Base-by-base conservation (phyloP, 2,888 invertebrate genomes). In the Biston betularia region DNA sequence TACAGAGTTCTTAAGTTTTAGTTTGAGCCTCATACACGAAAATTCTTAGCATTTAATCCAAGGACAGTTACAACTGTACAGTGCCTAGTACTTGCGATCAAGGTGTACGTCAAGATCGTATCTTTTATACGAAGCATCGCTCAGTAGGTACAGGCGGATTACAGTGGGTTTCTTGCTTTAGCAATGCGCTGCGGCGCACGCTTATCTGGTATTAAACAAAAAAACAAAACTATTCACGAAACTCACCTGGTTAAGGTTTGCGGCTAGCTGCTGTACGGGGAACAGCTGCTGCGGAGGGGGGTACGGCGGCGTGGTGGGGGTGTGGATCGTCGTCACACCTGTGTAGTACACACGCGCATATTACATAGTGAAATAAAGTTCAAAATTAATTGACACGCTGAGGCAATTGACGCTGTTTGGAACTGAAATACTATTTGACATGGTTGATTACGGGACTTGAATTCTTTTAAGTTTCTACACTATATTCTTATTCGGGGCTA, bases 261-360 rank as follows among this genome's bases (percentile, higher is more conserved):
- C 85, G 77, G 95, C 84, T 81, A 95, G 83, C 74, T 94, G 94
- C 76, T 94, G 93, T 74, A 90, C 88, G 71, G 93, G 92, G 84
- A 90, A 92, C 74, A 90, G 73, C 73, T 92, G 89, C 82, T 93
- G 87, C 72, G 91, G 91, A 71, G 88, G 90, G 70, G 91, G 93
- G 82, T 92, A 93, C 63, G 89, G 92, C 62, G 90, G 92, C 70
- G 88, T 88, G 69, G 88, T 82, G 70, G 88, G 90, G 60, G 89
- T 84, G 76, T 89, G 89, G 69, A 86, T 77, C 66, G 88, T 87
- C 73, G 89, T 87, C 77, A 89, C 87, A 78, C 89, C 90, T 92
- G 82, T 35, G 44, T 15, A 74, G 58, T 38, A 63, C 50, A 55
- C 33, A 40, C 35, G 6, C 12, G 14, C 15, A 45, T 38, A 44